Conservation (phyloP, 1,140 invertebrate genomes). For the Sarcophaga bullata region DNA sequence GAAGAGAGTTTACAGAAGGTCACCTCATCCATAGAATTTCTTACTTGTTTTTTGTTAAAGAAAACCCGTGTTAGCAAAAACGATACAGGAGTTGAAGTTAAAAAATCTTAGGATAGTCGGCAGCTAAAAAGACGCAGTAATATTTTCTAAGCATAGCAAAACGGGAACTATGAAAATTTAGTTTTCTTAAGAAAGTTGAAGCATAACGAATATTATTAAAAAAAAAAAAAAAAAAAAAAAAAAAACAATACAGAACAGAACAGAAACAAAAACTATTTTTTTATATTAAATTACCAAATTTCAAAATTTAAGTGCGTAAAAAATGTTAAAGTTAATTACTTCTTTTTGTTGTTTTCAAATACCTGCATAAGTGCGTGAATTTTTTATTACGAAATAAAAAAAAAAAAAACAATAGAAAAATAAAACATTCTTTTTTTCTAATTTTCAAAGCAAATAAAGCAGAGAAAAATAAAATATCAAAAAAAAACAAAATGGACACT, state of each 20-base stretch:
- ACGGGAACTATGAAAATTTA: no score
- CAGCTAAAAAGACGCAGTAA: conserved; percentile 52
- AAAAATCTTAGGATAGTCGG: conserved; percentile 48
- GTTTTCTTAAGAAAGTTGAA: no score
- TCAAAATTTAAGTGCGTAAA: conserved; percentile 40
- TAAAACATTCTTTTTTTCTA: not conserved
- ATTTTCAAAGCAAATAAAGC: not conserved
- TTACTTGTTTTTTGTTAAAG: conserved; percentile 62
- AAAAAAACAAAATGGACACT: no score
- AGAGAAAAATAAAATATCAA: no score
- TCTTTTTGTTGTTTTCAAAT: not conserved
- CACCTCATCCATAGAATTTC: conserved; percentile 62
- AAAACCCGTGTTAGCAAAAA: conserved; percentile 56
- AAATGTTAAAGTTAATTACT: not conserved
- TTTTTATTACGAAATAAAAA: not conserved
- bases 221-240: no score
- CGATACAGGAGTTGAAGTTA: conserved; percentile 48
- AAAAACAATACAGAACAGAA: not conserved
- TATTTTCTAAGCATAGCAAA: conserved; percentile 55
- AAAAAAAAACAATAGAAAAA: no score
- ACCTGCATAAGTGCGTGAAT: not conserved
- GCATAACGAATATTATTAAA: no score
- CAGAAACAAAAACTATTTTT: conserved; percentile 31
- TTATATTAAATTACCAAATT: conserved; percentile 42
- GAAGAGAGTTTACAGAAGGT: conserved; percentile 62